Base-by-base conservation (phyloP, 1,140 invertebrate genomes). In the Hydropsyche tenuis region DNA sequence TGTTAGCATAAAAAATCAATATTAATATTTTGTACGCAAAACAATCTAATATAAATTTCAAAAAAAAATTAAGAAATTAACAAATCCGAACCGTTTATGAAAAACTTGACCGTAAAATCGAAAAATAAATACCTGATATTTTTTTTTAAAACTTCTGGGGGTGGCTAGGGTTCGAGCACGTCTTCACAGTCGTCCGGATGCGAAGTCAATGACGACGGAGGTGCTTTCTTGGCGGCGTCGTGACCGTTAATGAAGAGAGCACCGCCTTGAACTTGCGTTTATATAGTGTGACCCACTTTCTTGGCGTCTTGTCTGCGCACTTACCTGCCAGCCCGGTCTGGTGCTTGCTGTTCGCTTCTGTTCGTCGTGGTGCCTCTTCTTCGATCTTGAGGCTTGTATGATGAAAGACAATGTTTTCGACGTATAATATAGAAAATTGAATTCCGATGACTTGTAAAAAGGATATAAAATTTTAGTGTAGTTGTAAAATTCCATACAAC, bases 231-330 rank as follows among this genome's bases (percentile, higher is more conserved):
- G 43, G 37, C 68, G 48, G 72, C 56, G 22, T 27, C 27, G 18
- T n/a, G 72, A 75, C 76, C 56, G 56, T 73, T 72, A 76, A 71
- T 78, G 77, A 72, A 74, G 69, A 75, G 74, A 78, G 72, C 22
- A 48, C 53, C 72, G 72, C 77, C 76, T 69, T 78, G 77, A 78
- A 78, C 77, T 76, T 78, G 77, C 18, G 42, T 74, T 60, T 78
- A 78, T 78, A 78, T 78, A 78, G 45, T 12, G 72, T 78, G 77
- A 78, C 77, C 77, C 72, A 78, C 77, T 78, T 78, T 65, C 68
- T 48, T 56, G 53, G 5, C 22, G 30, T 37, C 51, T 42, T 37
- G 51, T 23, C 60, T 45, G 11, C 25, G 63, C 42, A 43, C 20
- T 42, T 9, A 70, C 68, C 23, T 37, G 27, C 27, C 42, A n/a